Percentiles rank a stretch among this genome's conserved stretches.
Evolutionary conservation across 2,113 vertebrate species (phyloP).

Genomic region (Nothobranchius kuhntae): DNA sequence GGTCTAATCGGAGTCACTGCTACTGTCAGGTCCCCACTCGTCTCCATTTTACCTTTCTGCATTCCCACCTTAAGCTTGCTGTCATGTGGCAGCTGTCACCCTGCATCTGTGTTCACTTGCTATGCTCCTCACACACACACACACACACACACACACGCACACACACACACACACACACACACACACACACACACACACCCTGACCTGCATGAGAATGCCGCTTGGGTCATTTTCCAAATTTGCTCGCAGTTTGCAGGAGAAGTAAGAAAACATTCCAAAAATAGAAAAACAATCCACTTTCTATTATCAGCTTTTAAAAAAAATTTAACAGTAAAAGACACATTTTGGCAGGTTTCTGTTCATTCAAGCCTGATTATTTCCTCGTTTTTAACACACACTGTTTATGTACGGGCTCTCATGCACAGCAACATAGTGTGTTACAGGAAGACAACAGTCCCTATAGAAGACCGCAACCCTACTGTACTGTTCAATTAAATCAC

Average conservation of each 20-base stretch:
- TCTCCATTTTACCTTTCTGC: conserved; percentile 83
- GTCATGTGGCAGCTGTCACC: conserved; percentile 86
- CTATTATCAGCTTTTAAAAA: not conserved
- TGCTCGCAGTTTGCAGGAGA: no score
- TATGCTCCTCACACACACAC: conserved; percentile 1
- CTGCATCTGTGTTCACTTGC: conserved; percentile 81
- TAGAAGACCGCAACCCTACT: conserved; percentile 49
- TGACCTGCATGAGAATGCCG: not conserved
- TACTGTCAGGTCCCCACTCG: conserved; percentile 89
- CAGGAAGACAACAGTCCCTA: conserved; percentile 59
- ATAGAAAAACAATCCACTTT: not conserved
- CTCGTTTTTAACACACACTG: conserved; percentile 32
- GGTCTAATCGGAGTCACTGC: conserved; percentile 88
- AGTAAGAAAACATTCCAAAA: not conserved
- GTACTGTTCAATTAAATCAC: conserved; percentile 66
- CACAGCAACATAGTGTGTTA: conserved; percentile 24
- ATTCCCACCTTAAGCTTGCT: conserved; percentile 84
- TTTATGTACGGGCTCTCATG: conserved; percentile 35
- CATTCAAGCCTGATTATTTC: not conserved
- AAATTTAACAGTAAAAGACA: conserved; percentile 2
- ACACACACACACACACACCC: not conserved
- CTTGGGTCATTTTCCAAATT: no score
- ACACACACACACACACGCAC: not conserved
- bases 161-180: not conserved
- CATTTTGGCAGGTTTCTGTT: not conserved